phyloP scores from a whole-genome alignment of 2,888 invertebrate genomes.

The Neoscelio sp. region DNA sequence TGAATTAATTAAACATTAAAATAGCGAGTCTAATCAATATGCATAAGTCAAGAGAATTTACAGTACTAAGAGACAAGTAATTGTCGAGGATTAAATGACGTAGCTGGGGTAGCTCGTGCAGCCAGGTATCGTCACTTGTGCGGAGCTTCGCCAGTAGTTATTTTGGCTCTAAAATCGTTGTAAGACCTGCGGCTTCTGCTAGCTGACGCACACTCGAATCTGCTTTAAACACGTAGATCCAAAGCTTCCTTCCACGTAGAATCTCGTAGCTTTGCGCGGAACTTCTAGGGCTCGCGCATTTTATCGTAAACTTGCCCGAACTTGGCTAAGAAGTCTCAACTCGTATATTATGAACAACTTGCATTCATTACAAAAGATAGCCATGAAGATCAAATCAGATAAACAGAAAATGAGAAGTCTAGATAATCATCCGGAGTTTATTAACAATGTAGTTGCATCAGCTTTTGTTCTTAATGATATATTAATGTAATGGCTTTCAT shows the following conservation, averaged over 20 bases:
- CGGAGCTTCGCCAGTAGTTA: constrained; percentile 41
- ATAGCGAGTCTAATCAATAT: constrained; percentile 14
- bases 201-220: constrained; percentile 46
- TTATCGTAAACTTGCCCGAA: constrained; percentile 54
- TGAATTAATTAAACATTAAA: constrained; percentile 27
- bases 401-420: constrained; percentile 41
- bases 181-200: constrained; percentile 52
- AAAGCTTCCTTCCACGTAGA: constrained; percentile 20
- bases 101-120: constrained; percentile 39
- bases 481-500: constrained; percentile 29
- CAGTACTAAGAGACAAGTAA: constrained; percentile 52
- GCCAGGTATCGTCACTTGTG: constrained; percentile 58
- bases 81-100: constrained; percentile 60
- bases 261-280: constrained; percentile 36
- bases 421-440: constrained; percentile 22
- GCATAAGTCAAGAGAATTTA: constrained; percentile 38
- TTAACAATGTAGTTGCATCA: constrained; percentile 12
- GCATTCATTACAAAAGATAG: constrained; percentile 33
- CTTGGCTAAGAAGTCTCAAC: constrained; percentile 40
- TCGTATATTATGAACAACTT: constrained; percentile 47
- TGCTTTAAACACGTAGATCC: constrained; percentile 51
- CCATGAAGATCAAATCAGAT: constrained; percentile 24
- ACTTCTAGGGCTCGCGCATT: constrained; percentile 38
- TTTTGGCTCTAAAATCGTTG: constrained; percentile 51
- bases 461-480: constrained; percentile 23